These are phyloP conservation scores for Danio tinwini DNA, from an alignment of 2,797 vertebrate species.

Conservation along the genomic window DNA sequence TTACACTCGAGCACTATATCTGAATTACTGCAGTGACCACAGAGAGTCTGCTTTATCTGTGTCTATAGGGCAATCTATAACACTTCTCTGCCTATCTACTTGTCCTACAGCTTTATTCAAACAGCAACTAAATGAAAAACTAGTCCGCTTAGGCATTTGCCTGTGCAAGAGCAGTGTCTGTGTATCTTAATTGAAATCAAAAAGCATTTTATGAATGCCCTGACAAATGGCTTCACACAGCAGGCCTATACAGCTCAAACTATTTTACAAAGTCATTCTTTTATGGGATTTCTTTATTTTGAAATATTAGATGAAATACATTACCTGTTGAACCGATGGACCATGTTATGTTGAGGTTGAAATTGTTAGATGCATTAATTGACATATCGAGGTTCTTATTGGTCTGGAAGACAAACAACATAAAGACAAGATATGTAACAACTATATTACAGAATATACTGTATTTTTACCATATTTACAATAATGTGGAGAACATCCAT, in stretches of 20 bases:
- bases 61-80: conserved; percentile 64
- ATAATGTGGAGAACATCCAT: too few relatives aligned
- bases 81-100: conserved; percentile 43
- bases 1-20: conserved; percentile 56
- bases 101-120: conserved; percentile 28
- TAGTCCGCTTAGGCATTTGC: conserved; percentile 48
- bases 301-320: conserved; percentile 6
- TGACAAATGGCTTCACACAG: conserved; percentile 58
- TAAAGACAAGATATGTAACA: background rate
- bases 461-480: too few relatives aligned
- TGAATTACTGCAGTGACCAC: conserved; percentile 60
- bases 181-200: conserved; percentile 96
- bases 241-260: conserved; percentile 35
- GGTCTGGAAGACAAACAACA: conserved; percentile 73
- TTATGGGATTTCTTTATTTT: background rate
- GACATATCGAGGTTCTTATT: conserved; percentile 99
- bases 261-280: conserved; percentile 21
- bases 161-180: conserved; percentile 49
- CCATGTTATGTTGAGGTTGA: conserved; percentile 97
- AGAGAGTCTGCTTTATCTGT: conserved; percentile 64
- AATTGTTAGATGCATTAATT: conserved; percentile 94
- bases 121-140: conserved; percentile 39
- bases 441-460: too few relatives aligned
- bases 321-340: conserved; percentile 94
- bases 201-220: conserved; percentile 70